phyloP scores from a whole-genome alignment of 1,140 invertebrate genomes.

The Sycobia sp. region DNA sequence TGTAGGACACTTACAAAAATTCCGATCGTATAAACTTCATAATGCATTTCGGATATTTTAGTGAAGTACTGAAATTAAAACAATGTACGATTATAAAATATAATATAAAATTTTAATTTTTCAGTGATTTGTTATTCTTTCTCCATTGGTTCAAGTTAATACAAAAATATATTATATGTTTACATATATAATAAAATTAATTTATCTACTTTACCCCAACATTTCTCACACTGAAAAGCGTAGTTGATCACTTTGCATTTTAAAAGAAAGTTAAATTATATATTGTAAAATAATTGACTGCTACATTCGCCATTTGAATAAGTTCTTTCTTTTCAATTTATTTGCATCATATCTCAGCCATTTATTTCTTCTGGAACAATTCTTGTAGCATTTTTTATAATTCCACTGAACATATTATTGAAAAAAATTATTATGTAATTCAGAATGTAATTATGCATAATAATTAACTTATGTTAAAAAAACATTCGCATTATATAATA shows the following conservation, averaged over 20 bases:
- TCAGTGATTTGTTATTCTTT: too few species aligned
- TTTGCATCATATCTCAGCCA: neutral
- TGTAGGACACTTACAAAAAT: constrained; percentile 12
- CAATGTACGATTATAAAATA: too few species aligned
- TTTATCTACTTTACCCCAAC: neutral
- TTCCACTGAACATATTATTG: constrained; percentile 9
- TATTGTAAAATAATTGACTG: neutral
- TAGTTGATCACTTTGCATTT: neutral
- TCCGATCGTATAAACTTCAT: neutral
- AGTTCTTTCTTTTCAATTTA: neutral
- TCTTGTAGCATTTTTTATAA: neutral
- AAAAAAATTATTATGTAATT: too few species aligned
- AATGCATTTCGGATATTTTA: constrained; percentile 14
- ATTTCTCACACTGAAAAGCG: neutral
- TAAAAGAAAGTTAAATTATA: neutral
- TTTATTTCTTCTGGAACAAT: constrained; percentile 1
- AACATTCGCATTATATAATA: too few species aligned
- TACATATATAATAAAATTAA: too few species aligned
- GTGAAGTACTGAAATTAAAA: constrained; percentile 5
- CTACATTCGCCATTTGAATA: neutral
- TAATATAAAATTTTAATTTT: too few species aligned
- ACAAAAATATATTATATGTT: too few species aligned
- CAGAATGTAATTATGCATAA: too few species aligned
- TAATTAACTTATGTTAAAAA: too few species aligned
- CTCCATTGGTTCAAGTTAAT: too few species aligned